Evolutionary conservation across 2,113 vertebrate genomes (phyloP).

Genomic region (Rhea pennata): DNA sequence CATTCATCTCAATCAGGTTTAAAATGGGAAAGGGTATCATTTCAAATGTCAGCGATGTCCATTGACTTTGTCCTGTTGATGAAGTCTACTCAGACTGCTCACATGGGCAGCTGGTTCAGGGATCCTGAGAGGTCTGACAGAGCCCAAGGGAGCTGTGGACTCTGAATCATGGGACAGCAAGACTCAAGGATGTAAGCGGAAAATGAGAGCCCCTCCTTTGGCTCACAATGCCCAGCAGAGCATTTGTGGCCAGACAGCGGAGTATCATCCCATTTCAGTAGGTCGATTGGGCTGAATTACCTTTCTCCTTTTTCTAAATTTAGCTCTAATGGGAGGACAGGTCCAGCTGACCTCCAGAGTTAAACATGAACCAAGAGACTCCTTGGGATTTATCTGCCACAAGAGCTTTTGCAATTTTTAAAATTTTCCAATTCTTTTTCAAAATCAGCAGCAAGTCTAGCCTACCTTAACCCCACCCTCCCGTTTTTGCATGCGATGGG

Average conservation of each 20-base stretch:
- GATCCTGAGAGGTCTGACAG: neutral
- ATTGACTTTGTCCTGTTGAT: rapidly evolving
- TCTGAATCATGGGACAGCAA: neutral
- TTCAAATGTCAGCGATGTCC: neutral
- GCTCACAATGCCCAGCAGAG: neutral
- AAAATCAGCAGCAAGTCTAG: neutral
- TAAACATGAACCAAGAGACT: neutral
- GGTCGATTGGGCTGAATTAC: neutral
- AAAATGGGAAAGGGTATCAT: neutral
- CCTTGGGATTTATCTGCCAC: neutral
- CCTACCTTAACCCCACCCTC: neutral
- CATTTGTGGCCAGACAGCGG: neutral
- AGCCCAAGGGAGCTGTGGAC: neutral
- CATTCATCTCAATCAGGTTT: neutral
- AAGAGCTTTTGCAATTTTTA: neutral
- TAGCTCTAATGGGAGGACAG: neutral
- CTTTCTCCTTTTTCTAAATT: neutral
- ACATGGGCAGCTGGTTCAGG: neutral
- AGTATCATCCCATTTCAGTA: neutral
- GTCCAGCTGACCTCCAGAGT: neutral
- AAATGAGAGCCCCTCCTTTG: rapidly evolving
- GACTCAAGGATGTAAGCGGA: neutral
- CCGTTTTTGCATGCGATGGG: neutral
- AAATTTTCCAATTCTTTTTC: neutral
- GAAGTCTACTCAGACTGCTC: neutral